These are phyloP conservation scores for Ectobius pallidus DNA, from an alignment of 2,888 invertebrate species.

Conservation along the genomic window DNA sequence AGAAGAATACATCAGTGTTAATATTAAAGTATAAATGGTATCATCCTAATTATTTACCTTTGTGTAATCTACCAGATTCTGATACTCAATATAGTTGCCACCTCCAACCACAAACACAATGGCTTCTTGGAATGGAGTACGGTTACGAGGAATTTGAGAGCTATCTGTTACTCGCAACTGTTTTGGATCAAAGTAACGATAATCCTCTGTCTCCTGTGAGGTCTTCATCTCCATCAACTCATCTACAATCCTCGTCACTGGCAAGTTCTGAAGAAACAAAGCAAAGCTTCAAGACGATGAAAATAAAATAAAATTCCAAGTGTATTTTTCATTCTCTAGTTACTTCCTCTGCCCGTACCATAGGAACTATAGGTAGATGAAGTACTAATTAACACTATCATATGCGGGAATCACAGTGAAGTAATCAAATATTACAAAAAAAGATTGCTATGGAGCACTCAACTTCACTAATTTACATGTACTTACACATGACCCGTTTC, in stretches of 20 bases:
- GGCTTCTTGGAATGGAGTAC: slow-evolving; percentile 80
- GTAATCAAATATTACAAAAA: too few species aligned
- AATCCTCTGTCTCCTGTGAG: slow-evolving; percentile 81
- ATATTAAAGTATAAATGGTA: too few species aligned
- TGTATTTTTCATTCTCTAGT: neutral
- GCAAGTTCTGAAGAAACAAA: slow-evolving; percentile 73
- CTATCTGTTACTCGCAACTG: slow-evolving; percentile 73
- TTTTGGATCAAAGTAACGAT: slow-evolving; percentile 95
- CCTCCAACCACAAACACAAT: slow-evolving; percentile 92
- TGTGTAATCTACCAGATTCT: slow-evolving; percentile 94
- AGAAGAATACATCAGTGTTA: too few species aligned
- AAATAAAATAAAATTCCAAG: neutral
- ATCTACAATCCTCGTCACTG: slow-evolving; percentile 92
- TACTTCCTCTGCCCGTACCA: too few species aligned
- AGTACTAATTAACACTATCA: too few species aligned
- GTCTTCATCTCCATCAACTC: slow-evolving; percentile 83
- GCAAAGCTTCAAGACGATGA: neutral
- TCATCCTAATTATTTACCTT: too few species aligned
- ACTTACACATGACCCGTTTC: too few species aligned
- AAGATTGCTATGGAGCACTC: too few species aligned
- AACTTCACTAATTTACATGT: too few species aligned
- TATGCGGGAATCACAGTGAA: too few species aligned
- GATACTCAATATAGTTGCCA: slow-evolving; percentile 99
- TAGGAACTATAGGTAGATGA: too few species aligned
- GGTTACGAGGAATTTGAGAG: slow-evolving; percentile 65